Conservation (phyloP, 2,797 vertebrate genomes). For the Lepus oiostolus region DNA sequence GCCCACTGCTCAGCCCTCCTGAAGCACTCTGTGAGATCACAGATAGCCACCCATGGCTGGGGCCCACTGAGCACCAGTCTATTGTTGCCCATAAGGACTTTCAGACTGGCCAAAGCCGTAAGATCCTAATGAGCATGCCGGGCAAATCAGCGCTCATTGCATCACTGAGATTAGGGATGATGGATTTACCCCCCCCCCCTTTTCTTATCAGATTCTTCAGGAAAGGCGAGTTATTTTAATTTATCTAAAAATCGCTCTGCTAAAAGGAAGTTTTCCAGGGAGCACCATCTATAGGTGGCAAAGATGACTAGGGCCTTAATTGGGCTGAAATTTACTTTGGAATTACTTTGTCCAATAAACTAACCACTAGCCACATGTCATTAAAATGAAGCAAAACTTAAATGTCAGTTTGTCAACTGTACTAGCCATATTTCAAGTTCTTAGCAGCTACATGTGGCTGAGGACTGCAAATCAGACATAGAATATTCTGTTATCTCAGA, state of each 20-base stretch:
- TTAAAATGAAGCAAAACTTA: neutral
- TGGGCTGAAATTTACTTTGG: neutral
- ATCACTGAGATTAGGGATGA: neutral
- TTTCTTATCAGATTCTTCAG: neutral
- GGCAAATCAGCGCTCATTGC: neutral
- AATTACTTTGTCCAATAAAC: neutral
- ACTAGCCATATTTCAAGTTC: neutral
- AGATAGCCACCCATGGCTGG: neutral
- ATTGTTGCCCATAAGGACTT: neutral
- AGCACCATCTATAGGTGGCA: neutral
- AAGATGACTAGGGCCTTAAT: neutral
- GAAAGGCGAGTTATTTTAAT: neutral
- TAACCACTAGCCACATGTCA: neutral
- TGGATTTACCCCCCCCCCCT: neutral
- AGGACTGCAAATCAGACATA: neutral
- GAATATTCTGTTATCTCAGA: neutral
- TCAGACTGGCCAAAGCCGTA: neutral
- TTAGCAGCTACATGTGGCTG: neutral
- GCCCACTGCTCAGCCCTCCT: neutral
- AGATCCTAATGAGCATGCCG: neutral
- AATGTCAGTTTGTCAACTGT: neutral
- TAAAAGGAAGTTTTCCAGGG: conserved; percentile 31
- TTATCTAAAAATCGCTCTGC: conserved; percentile 15
- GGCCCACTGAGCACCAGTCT: neutral
- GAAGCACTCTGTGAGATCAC: neutral